A percentile compares a stretch with the other conserved stretches of the same genome.
Conservation (phyloP, 2,888 invertebrate genomes). For the Sialis fuliginosa region DNA sequence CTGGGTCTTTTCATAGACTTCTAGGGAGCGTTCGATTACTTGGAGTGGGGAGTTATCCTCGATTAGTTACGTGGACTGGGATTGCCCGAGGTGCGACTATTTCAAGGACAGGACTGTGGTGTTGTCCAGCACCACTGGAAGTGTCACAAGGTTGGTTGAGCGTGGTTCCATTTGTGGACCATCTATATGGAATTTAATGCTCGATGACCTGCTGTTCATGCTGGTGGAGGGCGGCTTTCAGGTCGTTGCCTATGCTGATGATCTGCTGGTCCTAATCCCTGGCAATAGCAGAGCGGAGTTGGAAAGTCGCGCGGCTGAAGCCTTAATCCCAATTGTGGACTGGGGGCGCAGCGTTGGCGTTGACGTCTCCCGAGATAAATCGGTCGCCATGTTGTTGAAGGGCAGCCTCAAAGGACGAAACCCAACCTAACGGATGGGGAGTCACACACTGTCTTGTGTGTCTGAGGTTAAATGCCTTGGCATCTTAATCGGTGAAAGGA, state of each 20-base stretch:
- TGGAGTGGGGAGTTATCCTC: not conserved
- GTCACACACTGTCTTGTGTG: too few species aligned
- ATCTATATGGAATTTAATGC: not conserved
- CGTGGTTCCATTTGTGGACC: not conserved
- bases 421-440: too few species aligned
- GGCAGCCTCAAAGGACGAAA: too few species aligned
- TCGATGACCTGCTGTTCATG: not conserved
- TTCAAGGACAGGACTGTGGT: not conserved
- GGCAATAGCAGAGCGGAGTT: not conserved
- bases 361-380: too few species aligned
- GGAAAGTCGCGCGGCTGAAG: not conserved
- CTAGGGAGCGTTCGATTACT: not conserved
- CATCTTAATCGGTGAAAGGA: not conserved
- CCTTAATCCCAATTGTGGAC: not conserved
- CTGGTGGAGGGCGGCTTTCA: not conserved
- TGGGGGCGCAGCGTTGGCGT: not conserved
- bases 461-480: not conserved
- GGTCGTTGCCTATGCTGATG: not conserved
- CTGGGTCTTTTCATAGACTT: not conserved
- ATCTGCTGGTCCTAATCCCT: too few species aligned
- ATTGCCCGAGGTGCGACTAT: not conserved
- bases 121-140: not conserved
- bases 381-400: too few species aligned
- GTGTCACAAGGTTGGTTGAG: not conserved
- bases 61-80: not conserved